Conservation (phyloP, 2,113 vertebrate species). For the Myrmecobius fasciatus region DNA sequence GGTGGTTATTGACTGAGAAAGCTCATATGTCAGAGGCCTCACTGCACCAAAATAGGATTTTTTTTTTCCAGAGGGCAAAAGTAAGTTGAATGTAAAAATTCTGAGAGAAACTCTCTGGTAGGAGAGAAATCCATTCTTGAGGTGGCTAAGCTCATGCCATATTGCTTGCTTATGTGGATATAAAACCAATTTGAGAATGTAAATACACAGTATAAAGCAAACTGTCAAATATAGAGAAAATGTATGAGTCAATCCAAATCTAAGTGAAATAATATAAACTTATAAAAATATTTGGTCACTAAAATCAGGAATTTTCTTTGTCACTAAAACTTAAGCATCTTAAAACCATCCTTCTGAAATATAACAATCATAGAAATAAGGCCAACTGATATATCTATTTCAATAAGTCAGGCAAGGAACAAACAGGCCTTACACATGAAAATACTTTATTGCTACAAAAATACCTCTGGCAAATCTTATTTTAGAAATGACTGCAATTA, state of each 20-base stretch:
- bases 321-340: background rate
- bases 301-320: conserved; percentile 2
- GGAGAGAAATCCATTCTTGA: conserved; percentile 3
- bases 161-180: conserved; percentile 2
- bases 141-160: background rate
- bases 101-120: background rate
- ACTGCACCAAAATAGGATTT: background rate
- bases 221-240: background rate
- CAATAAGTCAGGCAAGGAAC: background rate
- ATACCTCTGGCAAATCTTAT: background rate
- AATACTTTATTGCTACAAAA: background rate
- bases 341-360: background rate
- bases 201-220: conserved; percentile 30
- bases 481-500: background rate
- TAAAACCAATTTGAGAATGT: conserved; percentile 5
- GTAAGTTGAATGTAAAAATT: background rate
- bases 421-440: background rate
- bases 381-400: background rate
- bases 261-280: background rate
- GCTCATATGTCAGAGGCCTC: background rate
- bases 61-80: conserved; percentile 6
- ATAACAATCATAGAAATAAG: conserved; percentile 2
- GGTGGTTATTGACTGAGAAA: conserved; percentile 2
- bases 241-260: background rate
- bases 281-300: background rate